phyloP scores from a whole-genome alignment of 2,888 invertebrate genomes.

The Melinaea menophilus region DNA sequence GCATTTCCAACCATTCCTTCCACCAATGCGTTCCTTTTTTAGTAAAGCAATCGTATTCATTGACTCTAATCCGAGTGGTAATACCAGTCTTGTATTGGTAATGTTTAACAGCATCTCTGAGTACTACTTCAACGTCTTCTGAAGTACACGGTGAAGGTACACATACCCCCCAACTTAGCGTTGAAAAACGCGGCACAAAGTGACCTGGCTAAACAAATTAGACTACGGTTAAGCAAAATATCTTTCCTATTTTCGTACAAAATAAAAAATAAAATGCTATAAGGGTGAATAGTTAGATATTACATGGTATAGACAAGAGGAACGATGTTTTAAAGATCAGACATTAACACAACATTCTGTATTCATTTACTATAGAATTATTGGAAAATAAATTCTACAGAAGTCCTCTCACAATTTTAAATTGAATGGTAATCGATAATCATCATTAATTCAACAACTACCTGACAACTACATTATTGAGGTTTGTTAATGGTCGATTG shows the following conservation, averaged over 20 bases:
- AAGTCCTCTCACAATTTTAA: not conserved
- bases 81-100: conserved; percentile 79
- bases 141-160: conserved; percentile 81
- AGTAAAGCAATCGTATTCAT: conserved; percentile 80
- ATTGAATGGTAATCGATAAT: not conserved
- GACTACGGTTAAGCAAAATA: conserved; percentile 20
- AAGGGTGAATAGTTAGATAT: not conserved
- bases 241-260: not conserved
- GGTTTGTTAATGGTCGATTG: conserved; percentile 1
- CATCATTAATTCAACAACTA: not conserved
- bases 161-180: conserved; percentile 84
- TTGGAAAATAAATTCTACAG: not conserved
- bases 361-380: not conserved
- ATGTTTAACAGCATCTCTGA: conserved; percentile 77
- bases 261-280: too few species aligned
- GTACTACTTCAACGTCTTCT: conserved; percentile 76
- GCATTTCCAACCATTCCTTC: conserved; percentile 60
- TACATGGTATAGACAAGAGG: not conserved
- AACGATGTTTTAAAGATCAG: too few species aligned
- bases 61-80: conserved; percentile 79
- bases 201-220: conserved; percentile 81
- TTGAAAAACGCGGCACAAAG: conserved; percentile 84
- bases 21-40: conserved; percentile 57
- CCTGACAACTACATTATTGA: conserved; percentile 3
- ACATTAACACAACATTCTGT: too few species aligned